Evolutionary conservation across 2,113 vertebrate species (phyloP).

Genomic region (Piprites chloris): DNA sequence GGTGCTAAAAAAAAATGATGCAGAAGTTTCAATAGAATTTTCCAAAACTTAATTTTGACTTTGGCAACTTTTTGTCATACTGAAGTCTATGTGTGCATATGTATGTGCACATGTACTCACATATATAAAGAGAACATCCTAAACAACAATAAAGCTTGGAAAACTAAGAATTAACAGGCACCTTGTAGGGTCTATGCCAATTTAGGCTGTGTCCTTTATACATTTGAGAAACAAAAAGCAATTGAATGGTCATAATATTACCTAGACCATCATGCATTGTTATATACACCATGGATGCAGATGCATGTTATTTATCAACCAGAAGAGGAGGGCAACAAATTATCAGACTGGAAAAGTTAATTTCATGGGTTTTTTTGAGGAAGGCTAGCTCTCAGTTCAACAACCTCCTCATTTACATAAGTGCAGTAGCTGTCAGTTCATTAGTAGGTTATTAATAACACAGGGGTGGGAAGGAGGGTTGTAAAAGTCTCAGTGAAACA

Average conservation of each 20-base stretch:
- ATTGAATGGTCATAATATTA: background rate
- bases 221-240: background rate
- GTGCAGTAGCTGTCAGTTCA: background rate
- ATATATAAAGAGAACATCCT: background rate
- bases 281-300: background rate
- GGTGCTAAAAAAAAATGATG: background rate
- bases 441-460: background rate
- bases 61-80: background rate
- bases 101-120: background rate
- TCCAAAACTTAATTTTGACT: background rate
- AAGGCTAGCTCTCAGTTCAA: background rate
- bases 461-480: background rate
- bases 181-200: background rate
- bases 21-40: background rate
- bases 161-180: background rate
- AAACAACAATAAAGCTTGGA: background rate
- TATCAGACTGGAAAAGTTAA: background rate
- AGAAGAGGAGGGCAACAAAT: background rate
- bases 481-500: background rate
- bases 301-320: background rate
- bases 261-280: background rate
- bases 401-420: background rate
- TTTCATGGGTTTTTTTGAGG: background rate
- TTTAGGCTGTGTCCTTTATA: background rate
- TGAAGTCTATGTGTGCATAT: background rate